Base-by-base conservation (phyloP, 2,797 vertebrate species). In the Neostethus bicornis region DNA sequence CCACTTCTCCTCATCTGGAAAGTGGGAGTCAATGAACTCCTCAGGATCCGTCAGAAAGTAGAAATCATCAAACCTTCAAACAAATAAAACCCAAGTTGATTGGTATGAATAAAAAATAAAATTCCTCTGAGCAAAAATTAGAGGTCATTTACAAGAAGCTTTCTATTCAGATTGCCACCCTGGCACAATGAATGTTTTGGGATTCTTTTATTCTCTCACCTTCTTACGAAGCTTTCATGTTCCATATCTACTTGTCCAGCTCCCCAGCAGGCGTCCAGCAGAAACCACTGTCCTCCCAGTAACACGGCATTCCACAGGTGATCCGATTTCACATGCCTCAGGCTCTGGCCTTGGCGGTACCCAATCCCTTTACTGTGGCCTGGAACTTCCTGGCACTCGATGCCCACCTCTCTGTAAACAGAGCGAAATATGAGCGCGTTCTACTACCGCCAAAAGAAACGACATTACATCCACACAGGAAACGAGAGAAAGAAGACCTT, bases 221-320 rank as follows among this genome's bases (percentile, higher is more conserved):
- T 92, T 85, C 92, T 91, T 45, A 91, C 43, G 20, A 94, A 95
- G 64, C 82, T 68, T 63, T 87, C 85, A 2, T 69, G 81, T 16
- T 92, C 85, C 61, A 86, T 76, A 55, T 93, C 89, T 10, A 94
- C 90, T 0, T 78, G 87, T 8, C 94, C 94, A 3, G 94, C 91
- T 0, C 92, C 94, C 94, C 93, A 94, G 51, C 92, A 94, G 68
- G 90, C 88, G 10, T 92, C 93, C 89, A 95, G 68, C 4, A 94
- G 91, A 67, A 86, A 87, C 93, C 88, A 91, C 68, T 92, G 88
- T 28, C 87, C 89, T 16, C 75, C 92, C 43, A 93, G 77, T 37
- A 91, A 84, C 58, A 88, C 81, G 0, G 85, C 77, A 0, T 94
- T 95, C 94, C 94, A 93, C 90, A 91, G 77, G 80, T 95, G 93